Evolutionary conservation across 2,888 invertebrate species (phyloP), one percentile per base, ranked within the genome.

Genomic region (Clivina fossor): DNA sequence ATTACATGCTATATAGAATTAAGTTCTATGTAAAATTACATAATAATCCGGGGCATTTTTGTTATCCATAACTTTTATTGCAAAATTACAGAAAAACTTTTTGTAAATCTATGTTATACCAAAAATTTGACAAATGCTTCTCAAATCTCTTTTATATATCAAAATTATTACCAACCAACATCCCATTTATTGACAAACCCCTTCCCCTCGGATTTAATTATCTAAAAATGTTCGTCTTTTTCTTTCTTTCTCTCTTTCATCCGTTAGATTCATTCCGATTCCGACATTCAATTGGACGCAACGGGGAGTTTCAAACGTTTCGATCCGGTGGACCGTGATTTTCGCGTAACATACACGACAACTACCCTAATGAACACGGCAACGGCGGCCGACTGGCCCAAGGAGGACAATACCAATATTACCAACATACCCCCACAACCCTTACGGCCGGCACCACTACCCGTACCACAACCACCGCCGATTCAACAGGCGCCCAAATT

Each of bases 251-350:
- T 13, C 8, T 32, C 13, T 37, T 32, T 60, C 40, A 35, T 69
- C 69, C n/a, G n/a, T 9, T 68, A 84, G 83, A 79, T 83, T 26
- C 80, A 81, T 63, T 83, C 83, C 1, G 83, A 84, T 58, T 82
- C 83, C 2, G 84, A 84, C 65, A 78, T 83, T 57, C 74, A 80
- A 58, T 71, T 83, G 49, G 81, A 81, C 64, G 77, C 78, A 26
- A 79, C 80, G 43, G 84, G 84, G 40, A 83, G 81, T 63, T 84
- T 84, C 68, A 81, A 82, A 63, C 76, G 83, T 32, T 84, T 84
- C 66, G 84, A 84, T 63, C 79, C 80, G 9, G 78, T 82, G 26
- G 83, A 83, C 64, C 75, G 77, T 57, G 82, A 81, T 65, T 73
- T 76, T 56, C 74, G 75, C 58, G 74, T 77, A 62, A 71, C 75